Base-by-base conservation (phyloP, 2,797 vertebrate species). In the Phoebastria nigripes region DNA sequence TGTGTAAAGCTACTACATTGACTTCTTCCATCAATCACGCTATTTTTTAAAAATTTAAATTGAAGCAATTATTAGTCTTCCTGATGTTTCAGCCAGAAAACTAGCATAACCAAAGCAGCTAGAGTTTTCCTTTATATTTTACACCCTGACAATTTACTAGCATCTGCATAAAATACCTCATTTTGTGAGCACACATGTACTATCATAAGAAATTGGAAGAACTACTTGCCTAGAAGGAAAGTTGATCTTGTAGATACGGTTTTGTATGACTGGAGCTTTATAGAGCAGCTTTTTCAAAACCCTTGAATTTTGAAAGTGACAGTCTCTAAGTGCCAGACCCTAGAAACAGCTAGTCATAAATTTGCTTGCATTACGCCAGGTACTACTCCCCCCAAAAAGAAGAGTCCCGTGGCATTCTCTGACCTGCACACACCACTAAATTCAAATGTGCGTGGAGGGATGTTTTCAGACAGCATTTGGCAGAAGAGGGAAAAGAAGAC, bases 1-100 rank as follows among this genome's bases (percentile, higher is more conserved):
- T 0, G 0, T 0, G 1, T n/a, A 55, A 59, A 83, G 41, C 17
- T 29, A 19, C 47, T 59, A 31, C 0, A 1, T 17, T n/a, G 51
- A 29, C 29, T 69, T 54, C 9, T 62, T 39, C 58, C 24, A 69
- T 29, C 58, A 42, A 17, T 58, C 33, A 18, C 8, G 11, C 15
- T 52, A 10, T 25, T 61, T 55, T 13, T 33, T 3, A 54, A 41
- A 89, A 77, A 49, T 2, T 2, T 15, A 52, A 74, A 49, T 8
- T 55, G 35, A 87, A 62, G 22, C 4, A 52, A 25, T 41, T 41
- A 44, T 12, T 22, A 41, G 15, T 28, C 25, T 55, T 70, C 17
- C 11, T 21, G 44, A 63, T 9, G 12, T 47, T 71, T 89, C 65
- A 85, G 25, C 3, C 31, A 55, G 15, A 73, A 89, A 87, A 82